Evolutionary conservation across 2,888 invertebrate species (phyloP), one percentile per base, ranked within the genome.

Genomic region (Drosophila diplacantha): DNA sequence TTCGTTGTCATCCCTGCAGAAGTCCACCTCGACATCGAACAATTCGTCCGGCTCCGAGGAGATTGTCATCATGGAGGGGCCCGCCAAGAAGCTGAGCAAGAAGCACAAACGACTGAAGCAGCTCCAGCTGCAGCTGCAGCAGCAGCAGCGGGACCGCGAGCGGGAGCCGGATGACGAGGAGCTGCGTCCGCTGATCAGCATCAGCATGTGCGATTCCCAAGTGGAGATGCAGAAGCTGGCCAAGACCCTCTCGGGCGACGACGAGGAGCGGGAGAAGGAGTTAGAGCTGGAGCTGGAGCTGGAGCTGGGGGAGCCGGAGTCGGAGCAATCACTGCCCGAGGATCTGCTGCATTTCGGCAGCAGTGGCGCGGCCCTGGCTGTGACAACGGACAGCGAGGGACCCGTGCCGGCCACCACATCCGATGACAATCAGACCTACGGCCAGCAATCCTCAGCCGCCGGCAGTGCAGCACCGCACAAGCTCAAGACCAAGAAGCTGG

Each of bases 121-220:
- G 44, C 74, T 71, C 8, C 75, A 79, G 35, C 69, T 71, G 18
- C 55, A 71, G 35, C 54, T 69, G 47, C 55, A 71, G 32, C 53
- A 70, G 47, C 68, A 76, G 43, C 69, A 76, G 16, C 52, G 52
- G 29, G 58, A 34, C 18, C 20, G 62, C 8, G 50, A 44, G 39
- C 37, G 69, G 67, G 63, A 67, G 46, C 50, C 81, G 7, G 85
- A 84, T 35, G 88, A 87, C 65, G 88, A 88, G 71, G 88, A 88
- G 51, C 65, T 88, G 50, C 85, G 87, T 59, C 88, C 89, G 2
- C 71, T 88, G 49, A 89, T 88, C 47, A 81, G 80, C 74, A 81
- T 84, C 53, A 81, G 80, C 71, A 81, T 84, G 82, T 79, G 82
- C 37, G 85, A 85, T 9, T 83, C 85, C 1, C 79, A 84, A 55